A percentile compares a stretch with the other conserved stretches of the same genome.
phyloP scores from a whole-genome alignment of 2,797 vertebrate species.

The Heteromormyrus szaboi region DNA sequence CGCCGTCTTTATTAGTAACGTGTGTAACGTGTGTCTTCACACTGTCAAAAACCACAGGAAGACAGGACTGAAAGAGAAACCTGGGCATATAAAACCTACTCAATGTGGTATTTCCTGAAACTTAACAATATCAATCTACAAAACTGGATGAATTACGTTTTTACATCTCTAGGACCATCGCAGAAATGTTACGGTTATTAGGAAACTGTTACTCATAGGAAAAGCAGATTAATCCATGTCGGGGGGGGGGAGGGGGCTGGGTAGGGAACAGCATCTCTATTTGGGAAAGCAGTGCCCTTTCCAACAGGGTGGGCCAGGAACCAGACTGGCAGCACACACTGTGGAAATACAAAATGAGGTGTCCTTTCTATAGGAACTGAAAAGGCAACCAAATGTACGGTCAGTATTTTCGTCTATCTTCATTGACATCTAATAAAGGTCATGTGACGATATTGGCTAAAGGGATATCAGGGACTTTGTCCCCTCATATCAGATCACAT shows the following conservation, averaged over 20 bases:
- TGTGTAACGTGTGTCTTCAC: background rate
- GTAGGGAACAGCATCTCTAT: background rate
- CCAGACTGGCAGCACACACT: background rate
- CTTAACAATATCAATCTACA: background rate
- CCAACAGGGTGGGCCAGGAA: background rate
- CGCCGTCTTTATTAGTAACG: background rate
- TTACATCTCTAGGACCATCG: background rate
- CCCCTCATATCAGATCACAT: background rate
- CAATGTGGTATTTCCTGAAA: background rate
- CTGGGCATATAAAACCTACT: background rate
- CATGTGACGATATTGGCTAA: background rate
- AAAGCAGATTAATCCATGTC: background rate
- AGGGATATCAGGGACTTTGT: background rate
- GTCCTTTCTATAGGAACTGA: background rate
- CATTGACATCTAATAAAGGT: background rate
- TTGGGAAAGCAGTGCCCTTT: background rate
- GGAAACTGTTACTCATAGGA: background rate
- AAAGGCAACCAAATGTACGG: background rate
- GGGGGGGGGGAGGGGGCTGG: background rate
- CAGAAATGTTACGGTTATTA: background rate
- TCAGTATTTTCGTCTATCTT: background rate
- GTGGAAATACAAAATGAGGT: background rate
- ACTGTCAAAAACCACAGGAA: background rate
- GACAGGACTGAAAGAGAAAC: background rate
- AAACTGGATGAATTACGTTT: background rate